These are phyloP conservation scores for Dimorphilus gyrociliatus DNA, from an alignment of 2,888 invertebrate species.

Conservation along the genomic window DNA sequence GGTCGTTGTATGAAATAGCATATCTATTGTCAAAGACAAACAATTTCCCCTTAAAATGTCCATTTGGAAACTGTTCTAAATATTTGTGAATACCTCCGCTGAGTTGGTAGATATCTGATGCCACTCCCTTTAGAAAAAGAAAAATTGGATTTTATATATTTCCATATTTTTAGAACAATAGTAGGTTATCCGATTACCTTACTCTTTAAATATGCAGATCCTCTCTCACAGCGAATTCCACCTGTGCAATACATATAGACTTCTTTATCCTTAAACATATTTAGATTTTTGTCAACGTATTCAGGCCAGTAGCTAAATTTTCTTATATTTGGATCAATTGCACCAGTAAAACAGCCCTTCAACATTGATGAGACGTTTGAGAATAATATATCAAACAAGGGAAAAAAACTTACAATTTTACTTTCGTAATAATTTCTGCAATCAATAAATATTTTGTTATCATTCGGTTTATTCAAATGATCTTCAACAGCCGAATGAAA, in stretches of 20 bases:
- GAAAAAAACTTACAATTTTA: conserved; percentile 8
- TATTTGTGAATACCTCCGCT: conserved; percentile 10
- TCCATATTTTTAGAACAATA: no score
- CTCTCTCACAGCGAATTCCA: conserved; percentile 11
- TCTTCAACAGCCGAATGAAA: conserved; percentile 6
- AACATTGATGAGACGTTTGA: no score
- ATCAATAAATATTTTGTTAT: conserved; percentile 5
- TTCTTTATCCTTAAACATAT: conserved; percentile 5
- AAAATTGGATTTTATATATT: background rate
- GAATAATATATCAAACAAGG: background rate
- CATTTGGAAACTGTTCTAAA: conserved; percentile 9
- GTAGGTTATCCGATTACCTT: no score
- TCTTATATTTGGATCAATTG: conserved; percentile 7
- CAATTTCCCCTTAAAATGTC: conserved; percentile 9
- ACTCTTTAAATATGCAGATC: conserved; percentile 7
- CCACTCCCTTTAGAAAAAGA: conserved; percentile 5
- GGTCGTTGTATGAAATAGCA: conserved; percentile 7
- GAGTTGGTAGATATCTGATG: conserved; percentile 7
- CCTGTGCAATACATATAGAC: conserved; percentile 11
- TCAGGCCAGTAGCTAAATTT: conserved; percentile 12
- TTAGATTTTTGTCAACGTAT: conserved; percentile 8
- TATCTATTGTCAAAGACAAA: conserved; percentile 10
- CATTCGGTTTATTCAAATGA: background rate
- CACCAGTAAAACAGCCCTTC: conserved; percentile 8
- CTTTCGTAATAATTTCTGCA: conserved; percentile 11